Base-by-base conservation (phyloP, 2,797 vertebrate genomes). In the Periophthalmus magnuspinnatus region DNA sequence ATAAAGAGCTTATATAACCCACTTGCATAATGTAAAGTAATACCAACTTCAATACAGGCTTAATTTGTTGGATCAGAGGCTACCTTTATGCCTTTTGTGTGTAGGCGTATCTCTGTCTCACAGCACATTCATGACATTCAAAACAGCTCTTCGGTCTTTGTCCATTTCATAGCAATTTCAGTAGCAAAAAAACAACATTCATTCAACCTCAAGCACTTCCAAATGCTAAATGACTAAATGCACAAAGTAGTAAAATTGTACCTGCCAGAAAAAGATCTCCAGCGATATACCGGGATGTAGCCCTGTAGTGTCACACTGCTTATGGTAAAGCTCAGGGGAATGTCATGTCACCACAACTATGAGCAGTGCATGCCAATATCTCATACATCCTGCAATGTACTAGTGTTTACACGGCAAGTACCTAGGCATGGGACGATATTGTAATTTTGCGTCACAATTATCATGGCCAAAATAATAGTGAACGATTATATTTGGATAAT, bases 331-430 rank as follows among this genome's bases (percentile, higher is more conserved):
- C 80, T 88, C 78, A 71, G 60, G 73, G 81, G 77, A 89, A 89
- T 87, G 90, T 91, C 89, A 85, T 8, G 54, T 64, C 32, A 69
- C 80, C 76, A 64, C 84, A 85, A 77, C 72, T 72, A 83, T 74
- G 77, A 78, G 76, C 77, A 78, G 28, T 28, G 28, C 71, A 81
- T 85, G 75, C 69, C 14, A 45, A 45, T 14, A 45, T 45, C 41
- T 45, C 41, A 28, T 28, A 28, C 28, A 45, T 45, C 41, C 41
- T 45, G 38, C 38, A 41, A 38, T 41, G 41, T 41, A 16, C 13
- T 45, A 13, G 13, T 45, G 41, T 45, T 45, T 45, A 13, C 45
- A 45, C 45, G 14, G 13, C 41, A 45, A 16, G 41, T 28, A 28
- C 28, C 28, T 28, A 28, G 28, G 28, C 28, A 28, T 28, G 28